Conservation (phyloP, 2,888 invertebrate genomes). For the Scelioninae gen. 1 region DNA sequence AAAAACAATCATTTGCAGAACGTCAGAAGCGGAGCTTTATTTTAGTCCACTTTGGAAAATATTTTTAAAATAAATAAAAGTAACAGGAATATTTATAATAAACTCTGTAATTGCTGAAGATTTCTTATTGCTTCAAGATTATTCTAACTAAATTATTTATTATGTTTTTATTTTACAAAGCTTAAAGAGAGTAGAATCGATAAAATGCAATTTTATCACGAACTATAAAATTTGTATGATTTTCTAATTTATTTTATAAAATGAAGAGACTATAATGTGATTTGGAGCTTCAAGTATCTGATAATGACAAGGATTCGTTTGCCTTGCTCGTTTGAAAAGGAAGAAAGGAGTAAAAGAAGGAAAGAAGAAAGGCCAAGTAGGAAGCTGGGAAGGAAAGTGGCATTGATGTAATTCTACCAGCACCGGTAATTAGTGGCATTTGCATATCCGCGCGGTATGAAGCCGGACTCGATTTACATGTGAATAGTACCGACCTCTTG, state of each 20-base stretch:
- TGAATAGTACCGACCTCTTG: conserved; percentile 77
- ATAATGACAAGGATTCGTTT: conserved; percentile 41
- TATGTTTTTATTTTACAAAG: too few species aligned
- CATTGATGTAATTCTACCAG: conserved; percentile 78
- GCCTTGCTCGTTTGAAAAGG: conserved; percentile 12
- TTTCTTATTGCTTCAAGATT: too few species aligned
- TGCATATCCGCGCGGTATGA: conserved; percentile 79
- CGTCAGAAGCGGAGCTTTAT: neutral
- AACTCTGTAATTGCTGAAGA: too few species aligned
- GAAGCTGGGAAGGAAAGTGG: conserved; percentile 70
- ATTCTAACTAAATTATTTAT: too few species aligned
- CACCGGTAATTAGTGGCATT: conserved; percentile 83
- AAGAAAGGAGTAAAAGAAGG: conserved; percentile 25
- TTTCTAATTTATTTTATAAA: conserved; percentile 4
- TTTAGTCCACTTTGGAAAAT: neutral
- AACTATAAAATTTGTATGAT: too few species aligned
- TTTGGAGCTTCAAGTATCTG: conserved; percentile 22
- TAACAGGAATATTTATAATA: too few species aligned
- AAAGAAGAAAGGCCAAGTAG: conserved; percentile 53
- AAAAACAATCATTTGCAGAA: neutral
- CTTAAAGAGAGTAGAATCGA: too few species aligned
- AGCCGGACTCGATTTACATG: conserved; percentile 80
- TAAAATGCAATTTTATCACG: too few species aligned
- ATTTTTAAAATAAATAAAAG: neutral
- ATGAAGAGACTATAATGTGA: conserved; percentile 1